Percentiles rank a stretch among this genome's conserved stretches.
These are phyloP conservation scores for Rhagoletis pomonella DNA, from an alignment of 1,140 invertebrate species.

Conservation along the genomic window DNA sequence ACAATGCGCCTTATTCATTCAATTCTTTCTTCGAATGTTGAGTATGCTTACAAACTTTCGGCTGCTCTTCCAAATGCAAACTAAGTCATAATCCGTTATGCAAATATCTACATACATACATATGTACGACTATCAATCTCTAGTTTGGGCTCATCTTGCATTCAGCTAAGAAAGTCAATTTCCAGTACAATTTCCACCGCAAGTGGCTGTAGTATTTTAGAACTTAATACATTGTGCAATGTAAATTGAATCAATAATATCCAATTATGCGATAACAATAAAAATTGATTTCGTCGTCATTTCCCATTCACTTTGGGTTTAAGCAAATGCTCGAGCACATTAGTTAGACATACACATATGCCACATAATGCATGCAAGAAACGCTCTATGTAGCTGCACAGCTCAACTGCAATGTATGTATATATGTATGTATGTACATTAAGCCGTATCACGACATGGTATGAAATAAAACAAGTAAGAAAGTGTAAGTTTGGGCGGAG, in stretches of 20 bases:
- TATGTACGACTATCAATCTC: neutral
- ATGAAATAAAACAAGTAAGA: no score
- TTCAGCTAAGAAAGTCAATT: constrained; percentile 18
- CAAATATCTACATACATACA: neutral
- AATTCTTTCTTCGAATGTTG: neutral
- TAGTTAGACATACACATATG: neutral
- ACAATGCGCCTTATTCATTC: neutral
- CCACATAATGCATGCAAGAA: neutral
- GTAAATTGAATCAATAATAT: constrained; percentile 73
- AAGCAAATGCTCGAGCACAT: constrained; percentile 7
- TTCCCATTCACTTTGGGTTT: neutral
- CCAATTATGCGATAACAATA: constrained; percentile 73
- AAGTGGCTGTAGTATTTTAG: constrained; percentile 59
- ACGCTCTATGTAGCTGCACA: neutral
- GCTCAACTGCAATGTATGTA: neutral
- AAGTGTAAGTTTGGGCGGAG: no score
- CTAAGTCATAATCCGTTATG: neutral
- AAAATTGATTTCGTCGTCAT: constrained; percentile 68
- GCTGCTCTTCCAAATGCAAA: neutral
- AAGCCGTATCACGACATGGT: no score
- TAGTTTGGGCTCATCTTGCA: neutral
- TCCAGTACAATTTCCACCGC: constrained; percentile 46
- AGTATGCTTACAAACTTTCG: neutral
- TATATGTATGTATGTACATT: no score
- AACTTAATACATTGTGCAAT: constrained; percentile 58